Base-by-base conservation (phyloP, 2,888 invertebrate genomes). In the Chymomyza amoena region DNA sequence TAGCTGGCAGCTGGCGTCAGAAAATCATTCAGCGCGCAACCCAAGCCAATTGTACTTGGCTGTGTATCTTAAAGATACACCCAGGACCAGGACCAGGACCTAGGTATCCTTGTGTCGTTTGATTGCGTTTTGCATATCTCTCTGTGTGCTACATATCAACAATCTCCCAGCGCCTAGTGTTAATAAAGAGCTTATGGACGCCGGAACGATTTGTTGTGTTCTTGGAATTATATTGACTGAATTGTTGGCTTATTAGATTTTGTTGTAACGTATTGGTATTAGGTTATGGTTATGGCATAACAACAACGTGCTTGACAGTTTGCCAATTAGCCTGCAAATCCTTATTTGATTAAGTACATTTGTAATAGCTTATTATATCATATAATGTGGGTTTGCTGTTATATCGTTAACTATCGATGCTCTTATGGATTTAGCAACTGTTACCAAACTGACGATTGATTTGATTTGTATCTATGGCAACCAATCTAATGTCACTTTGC, bases 1-100 rank as follows among this genome's bases (percentile, higher is more conserved):
- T 68, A 71, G 66, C 74, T 68, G 73, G 65, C 69, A 36, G 56
- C 60, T 69, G 66, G 70, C 68, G 64, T 50, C 54, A 73, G 73
- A 36, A 45, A 45, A 50, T 70, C 61, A 61, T 15, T 61, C 62
- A 72, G 56, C 67, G 56, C 67, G 65, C 69, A 65, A 70, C 70
- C 60, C 64, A 66, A 72, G 61, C 66, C 73, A 64, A 67, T 65
- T 16, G 6, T 13, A n/a, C 59, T 62, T 62, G 25, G 36, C 5
- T 64, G 39, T 69, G 71, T 66, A 62, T 67, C 66, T 60, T 62
- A 15, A 70, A 67, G 56, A 61, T 65, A 54, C 66, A 45, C 10
- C 39, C 39, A 45, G 39, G 39, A 45, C 39, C 39, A 13, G 13
- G 39, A 13, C 39, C 39, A 45, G 39, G 39, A 45, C 39, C 39